Evolutionary conservation across 2,797 vertebrate species (phyloP).

Genomic region (Morus bassanus): DNA sequence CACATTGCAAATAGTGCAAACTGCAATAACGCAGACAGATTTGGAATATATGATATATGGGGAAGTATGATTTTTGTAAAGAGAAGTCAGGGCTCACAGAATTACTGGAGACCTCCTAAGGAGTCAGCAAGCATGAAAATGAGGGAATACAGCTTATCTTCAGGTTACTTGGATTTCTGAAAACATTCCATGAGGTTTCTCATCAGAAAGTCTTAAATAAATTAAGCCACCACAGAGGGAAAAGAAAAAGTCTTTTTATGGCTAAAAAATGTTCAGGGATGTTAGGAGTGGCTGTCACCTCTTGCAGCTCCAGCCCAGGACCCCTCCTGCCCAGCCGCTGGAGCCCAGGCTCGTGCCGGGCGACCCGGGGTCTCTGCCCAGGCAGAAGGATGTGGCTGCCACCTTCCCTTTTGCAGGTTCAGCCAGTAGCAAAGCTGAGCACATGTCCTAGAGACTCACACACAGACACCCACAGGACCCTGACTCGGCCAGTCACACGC

Average conservation of each 20-base stretch:
- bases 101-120: neutral
- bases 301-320: neutral
- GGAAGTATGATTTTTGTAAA: neutral
- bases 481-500: neutral
- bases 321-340: neutral
- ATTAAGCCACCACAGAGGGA: neutral
- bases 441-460: neutral
- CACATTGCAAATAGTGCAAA: neutral
- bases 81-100: neutral
- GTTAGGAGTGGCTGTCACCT: neutral
- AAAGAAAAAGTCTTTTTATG: neutral
- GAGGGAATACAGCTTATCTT: neutral
- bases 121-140: neutral
- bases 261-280: neutral
- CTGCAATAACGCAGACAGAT: neutral
- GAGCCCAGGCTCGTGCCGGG: too few species aligned
- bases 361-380: neutral
- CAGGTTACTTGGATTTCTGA: neutral
- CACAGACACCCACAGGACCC: neutral
- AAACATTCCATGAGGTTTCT: neutral
- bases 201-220: neutral
- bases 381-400: rapidly evolving
- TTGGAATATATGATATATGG: neutral
- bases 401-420: neutral
- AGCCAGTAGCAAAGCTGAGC: neutral